These are phyloP conservation scores for Porites rus DNA, from an alignment of 92 coral and sea anemone genomes.

Conservation along the genomic window DNA sequence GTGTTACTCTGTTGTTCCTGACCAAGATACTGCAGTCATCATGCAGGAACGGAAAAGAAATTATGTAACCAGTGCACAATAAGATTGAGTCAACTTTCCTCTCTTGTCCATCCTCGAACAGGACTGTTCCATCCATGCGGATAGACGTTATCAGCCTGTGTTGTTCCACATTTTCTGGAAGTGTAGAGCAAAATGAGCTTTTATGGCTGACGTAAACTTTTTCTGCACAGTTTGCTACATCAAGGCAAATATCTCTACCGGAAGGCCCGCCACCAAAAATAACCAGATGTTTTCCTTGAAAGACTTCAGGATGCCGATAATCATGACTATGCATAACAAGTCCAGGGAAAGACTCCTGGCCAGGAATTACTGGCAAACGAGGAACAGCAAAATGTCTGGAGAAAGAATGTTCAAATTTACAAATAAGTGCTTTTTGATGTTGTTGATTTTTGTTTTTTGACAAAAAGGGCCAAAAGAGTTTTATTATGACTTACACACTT, in stretches of 20 bases:
- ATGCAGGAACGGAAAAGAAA: conserved; percentile 80
- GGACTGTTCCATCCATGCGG: conserved; percentile 61
- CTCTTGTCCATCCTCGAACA: conserved; percentile 57
- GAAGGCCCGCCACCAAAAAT: conserved; percentile 80
- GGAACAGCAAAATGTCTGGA: conserved; percentile 86
- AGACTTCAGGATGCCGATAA: conserved; percentile 74
- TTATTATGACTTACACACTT: too few relatives aligned
- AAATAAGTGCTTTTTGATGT: too few relatives aligned
- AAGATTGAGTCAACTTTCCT: conserved; percentile 71
- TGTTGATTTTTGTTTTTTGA: neutral
- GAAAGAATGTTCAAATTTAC: neutral
- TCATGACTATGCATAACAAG: conserved; percentile 79
- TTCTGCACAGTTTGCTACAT: conserved; percentile 60
- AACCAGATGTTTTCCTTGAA: conserved; percentile 65
- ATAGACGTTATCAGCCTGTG: conserved; percentile 47
- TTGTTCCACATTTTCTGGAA: conserved; percentile 74
- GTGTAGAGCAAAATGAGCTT: conserved; percentile 20
- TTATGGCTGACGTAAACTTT: conserved; percentile 77
- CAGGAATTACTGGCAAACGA: conserved; percentile 71
- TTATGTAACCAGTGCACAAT: conserved; percentile 86
- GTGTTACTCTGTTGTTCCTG: conserved; percentile 63
- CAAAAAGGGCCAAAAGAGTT: neutral
- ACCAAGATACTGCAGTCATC: conserved; percentile 62
- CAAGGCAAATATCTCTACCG: conserved; percentile 79
- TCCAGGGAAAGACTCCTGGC: conserved; percentile 77